Conservation (phyloP, 2,113 vertebrate genomes). For the Myotis brandtii region DNA sequence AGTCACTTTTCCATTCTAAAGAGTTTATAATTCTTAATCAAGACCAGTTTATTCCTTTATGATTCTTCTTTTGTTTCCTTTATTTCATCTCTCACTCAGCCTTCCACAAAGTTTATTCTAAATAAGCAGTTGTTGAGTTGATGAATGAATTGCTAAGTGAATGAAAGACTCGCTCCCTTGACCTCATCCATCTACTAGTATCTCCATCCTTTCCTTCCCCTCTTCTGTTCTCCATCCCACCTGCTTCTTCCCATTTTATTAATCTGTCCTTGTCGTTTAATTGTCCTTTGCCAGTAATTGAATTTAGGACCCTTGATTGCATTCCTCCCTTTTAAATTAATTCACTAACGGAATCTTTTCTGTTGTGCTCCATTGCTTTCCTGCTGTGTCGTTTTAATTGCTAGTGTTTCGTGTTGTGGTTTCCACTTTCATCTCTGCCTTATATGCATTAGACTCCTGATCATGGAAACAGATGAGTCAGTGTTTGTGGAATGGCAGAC, state of each 20-base stretch:
- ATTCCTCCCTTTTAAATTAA: neutral
- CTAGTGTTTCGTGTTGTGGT: neutral
- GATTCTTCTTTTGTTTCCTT: neutral
- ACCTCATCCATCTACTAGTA: neutral
- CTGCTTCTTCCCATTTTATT: neutral
- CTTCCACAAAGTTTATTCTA: neutral
- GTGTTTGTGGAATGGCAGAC: neutral
- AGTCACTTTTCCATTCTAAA: neutral
- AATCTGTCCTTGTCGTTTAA: neutral
- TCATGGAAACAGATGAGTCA: conserved; percentile 32
- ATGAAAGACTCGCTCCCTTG: neutral
- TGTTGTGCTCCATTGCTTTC: neutral
- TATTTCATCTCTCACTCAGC: neutral
- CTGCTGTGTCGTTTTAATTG: neutral
- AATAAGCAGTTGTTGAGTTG: neutral
- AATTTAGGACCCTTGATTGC: neutral
- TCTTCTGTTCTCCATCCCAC: neutral
- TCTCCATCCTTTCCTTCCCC: neutral
- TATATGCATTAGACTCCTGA: neutral
- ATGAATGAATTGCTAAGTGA: neutral
- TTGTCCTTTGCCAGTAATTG: neutral
- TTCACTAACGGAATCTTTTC: neutral
- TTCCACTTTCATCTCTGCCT: neutral
- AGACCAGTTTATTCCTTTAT: neutral
- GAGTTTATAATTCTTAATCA: neutral